phyloP scores from a whole-genome alignment of 2,113 vertebrate genomes.

The Theropithecus gelada region DNA sequence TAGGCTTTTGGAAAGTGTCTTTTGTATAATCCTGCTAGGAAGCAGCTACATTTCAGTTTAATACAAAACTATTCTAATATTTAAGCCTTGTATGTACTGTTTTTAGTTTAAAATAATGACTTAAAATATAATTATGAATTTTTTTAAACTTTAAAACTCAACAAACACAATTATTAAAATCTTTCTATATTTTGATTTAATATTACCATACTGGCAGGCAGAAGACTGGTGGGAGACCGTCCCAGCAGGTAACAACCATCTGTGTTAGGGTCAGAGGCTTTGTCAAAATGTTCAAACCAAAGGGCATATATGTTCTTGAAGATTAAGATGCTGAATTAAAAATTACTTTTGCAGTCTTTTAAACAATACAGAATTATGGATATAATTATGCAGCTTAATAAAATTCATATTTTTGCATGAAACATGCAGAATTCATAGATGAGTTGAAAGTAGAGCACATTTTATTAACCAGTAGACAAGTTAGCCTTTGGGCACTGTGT shows the following conservation, averaged over 20 bases:
- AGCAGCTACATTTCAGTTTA: background rate
- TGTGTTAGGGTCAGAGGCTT: background rate
- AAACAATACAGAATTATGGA: background rate
- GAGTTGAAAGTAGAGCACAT: background rate
- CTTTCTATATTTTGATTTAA: constrained; percentile 17
- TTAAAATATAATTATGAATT: background rate
- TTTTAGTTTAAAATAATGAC: background rate
- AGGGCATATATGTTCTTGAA: background rate
- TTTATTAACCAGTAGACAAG: background rate
- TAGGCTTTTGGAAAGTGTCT: background rate
- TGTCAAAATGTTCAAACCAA: background rate
- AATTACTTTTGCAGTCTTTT: background rate
- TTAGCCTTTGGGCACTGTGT: background rate
- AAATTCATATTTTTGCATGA: background rate
- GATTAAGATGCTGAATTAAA: background rate
- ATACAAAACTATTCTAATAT: background rate
- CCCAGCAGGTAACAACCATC: background rate
- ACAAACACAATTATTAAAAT: background rate
- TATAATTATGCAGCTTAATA: background rate
- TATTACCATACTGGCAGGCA: background rate
- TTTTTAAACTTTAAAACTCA: background rate
- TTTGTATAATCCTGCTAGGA: background rate
- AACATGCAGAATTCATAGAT: background rate
- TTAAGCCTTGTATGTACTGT: background rate
- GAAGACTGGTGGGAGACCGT: background rate